phyloP scores from a whole-genome alignment of 2,113 vertebrate species.

The Cynoglossus semilaevis region DNA sequence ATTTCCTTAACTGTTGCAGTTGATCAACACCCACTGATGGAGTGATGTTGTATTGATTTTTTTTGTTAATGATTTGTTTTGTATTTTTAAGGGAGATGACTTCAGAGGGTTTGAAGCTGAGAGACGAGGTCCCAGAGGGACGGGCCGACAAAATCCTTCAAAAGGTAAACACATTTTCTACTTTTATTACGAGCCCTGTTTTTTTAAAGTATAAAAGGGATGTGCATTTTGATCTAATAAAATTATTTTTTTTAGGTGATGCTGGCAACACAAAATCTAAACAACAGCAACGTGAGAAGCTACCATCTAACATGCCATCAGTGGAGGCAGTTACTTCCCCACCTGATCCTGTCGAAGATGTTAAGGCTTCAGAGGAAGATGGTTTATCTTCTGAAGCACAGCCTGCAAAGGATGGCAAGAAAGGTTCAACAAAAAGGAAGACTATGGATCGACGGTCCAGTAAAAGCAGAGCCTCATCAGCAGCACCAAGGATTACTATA shows the following conservation, averaged over 20 bases:
- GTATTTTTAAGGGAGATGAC: constrained; percentile 76
- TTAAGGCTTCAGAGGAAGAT: constrained; percentile 53
- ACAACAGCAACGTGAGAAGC: constrained; percentile 66
- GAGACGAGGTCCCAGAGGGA: constrained; percentile 70
- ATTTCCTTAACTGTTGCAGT: not conserved
- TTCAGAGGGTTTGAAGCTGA: constrained; percentile 86
- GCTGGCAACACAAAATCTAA: constrained; percentile 66
- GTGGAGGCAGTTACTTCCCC: constrained; percentile 54
- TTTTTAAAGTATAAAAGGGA: not conserved
- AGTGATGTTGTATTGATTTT: not conserved
- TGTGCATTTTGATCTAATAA: not conserved
- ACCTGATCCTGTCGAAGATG: constrained; percentile 55
- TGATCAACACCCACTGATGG: not conserved
- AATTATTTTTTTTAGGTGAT: constrained; percentile 61
- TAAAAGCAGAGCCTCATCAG: constrained; percentile 59
- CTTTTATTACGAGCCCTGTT: not conserved
- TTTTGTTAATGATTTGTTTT: constrained; percentile 48
- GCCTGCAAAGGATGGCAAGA: constrained; percentile 53
- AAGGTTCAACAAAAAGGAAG: constrained; percentile 60
- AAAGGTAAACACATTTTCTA: constrained; percentile 77
- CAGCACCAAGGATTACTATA: constrained; percentile 77
- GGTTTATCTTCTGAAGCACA: constrained; percentile 44
- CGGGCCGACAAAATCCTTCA: constrained; percentile 76
- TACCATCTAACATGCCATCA: constrained; percentile 51
- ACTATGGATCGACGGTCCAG: constrained; percentile 49